Conservation (phyloP, 2,797 vertebrate species). For the Syncerus caffer region DNA sequence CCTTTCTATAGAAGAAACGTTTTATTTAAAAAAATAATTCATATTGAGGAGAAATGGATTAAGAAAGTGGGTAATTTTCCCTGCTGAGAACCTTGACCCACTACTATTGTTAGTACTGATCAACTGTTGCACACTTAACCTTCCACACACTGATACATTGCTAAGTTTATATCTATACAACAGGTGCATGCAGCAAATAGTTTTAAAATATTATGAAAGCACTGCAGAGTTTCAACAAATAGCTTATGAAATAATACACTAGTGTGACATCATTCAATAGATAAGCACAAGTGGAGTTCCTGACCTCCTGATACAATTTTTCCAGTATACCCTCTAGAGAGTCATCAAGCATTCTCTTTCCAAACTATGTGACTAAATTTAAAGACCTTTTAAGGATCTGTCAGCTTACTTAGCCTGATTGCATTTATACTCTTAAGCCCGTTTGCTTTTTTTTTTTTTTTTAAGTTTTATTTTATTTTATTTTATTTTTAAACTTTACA, state of each 20-base stretch:
- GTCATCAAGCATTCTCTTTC: neutral
- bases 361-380: neutral
- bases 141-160: neutral
- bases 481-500: no score
- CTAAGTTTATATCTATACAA: neutral
- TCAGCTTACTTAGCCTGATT: neutral
- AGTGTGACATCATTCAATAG: neutral
- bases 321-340: neutral
- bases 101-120: neutral
- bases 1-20: neutral
- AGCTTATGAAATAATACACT: neutral
- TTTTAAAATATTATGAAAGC: neutral
- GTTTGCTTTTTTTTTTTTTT: constrained; percentile 43
- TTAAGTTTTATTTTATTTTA: no score
- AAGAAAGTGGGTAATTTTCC: neutral
- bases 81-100: neutral
- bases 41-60: neutral
- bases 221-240: neutral
- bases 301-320: neutral
- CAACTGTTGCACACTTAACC: neutral
- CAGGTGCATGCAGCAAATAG: neutral
- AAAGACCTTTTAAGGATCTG: constrained; percentile 16
- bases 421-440: constrained; percentile 46
- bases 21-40: neutral
- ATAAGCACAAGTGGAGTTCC: neutral